Evolutionary conservation across 2,888 invertebrate genomes (phyloP), one percentile per base, ranked within the genome.

Genomic region (Limnephilus marmoratus): DNA sequence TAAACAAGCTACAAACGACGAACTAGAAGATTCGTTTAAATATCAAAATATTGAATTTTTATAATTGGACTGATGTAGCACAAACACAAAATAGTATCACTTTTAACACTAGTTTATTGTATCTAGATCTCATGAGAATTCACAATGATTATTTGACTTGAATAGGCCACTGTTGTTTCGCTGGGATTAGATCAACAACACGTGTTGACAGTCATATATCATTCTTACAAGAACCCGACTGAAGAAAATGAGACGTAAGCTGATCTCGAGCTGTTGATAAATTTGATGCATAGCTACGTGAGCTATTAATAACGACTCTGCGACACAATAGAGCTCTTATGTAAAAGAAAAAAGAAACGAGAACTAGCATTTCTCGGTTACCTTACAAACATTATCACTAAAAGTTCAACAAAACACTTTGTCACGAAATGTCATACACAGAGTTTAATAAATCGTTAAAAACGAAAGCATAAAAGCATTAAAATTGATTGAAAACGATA

Each of bases 101-200:
- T 68, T 24, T 68, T 68, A 68, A 68, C 68, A 68, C 68, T 68
- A 68, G 68, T 68, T 68, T 68, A 68, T 68, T 68, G 68, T 68
- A 24, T 68, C 24, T 68, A 68, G 68, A 68, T 68, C 68, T 24
- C 9, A 5, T 18, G 15, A 68, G 68, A 49, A 49, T 24, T 24
- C 68, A n/a, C n/a, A 68, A n/a, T 68, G 68, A 68, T 18, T n/a
- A 68, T 68, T n/a, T 68, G 68, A 68, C 68, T 68, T 68, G 68
- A 68, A 68, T 68, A 68, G n/a, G 68, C 68, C 68, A 68, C 68
- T 68, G 68, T 68, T 68, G 68, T 68, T 68, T 68, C 68, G 68
- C 24, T 53, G 68, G 68, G 68, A 68, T 68, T 68, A 68, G 68
- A 68, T 68, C 68, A 68, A 68, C 24, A 68, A 68, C 68, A 68